These are phyloP conservation scores for Hypomecis punctinalis DNA, from an alignment of 2,888 invertebrate genomes.

Conservation along the genomic window DNA sequence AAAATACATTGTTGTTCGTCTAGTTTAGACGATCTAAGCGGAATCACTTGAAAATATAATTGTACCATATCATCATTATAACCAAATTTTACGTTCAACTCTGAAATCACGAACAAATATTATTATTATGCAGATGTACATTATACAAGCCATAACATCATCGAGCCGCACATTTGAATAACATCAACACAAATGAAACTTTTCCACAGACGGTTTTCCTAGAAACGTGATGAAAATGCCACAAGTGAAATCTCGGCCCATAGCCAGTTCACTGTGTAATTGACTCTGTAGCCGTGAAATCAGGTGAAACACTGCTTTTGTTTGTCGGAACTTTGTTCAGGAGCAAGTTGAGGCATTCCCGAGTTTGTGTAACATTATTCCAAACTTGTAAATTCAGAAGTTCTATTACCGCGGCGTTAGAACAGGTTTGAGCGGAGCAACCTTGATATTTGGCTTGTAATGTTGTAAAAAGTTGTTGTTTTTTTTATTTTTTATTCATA, in stretches of 20 bases:
- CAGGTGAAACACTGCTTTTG: slow-evolving; percentile 11
- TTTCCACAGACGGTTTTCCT: not conserved
- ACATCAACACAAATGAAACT: too few relatives aligned
- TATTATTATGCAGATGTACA: too few relatives aligned
- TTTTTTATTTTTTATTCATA: not conserved
- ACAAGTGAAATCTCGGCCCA: not conserved
- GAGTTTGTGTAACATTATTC: slow-evolving; percentile 8
- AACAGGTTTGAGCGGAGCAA: not conserved
- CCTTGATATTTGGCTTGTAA: not conserved
- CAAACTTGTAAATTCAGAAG: not conserved
- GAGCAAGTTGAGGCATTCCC: slow-evolving; percentile 1
- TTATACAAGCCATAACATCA: too few relatives aligned
- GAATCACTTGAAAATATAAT: too few relatives aligned
- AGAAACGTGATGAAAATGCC: not conserved
- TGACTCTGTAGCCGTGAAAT: slow-evolving; percentile 9
- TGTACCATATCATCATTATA: too few relatives aligned
- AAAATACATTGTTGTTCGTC: too few relatives aligned
- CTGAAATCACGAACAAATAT: too few relatives aligned
- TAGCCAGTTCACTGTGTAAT: not conserved
- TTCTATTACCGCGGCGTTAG: not conserved
- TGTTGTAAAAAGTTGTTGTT: not conserved
- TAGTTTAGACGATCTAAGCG: too few relatives aligned
- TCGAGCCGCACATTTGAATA: too few relatives aligned
- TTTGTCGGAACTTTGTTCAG: slow-evolving; percentile 7
- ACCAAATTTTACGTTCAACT: too few relatives aligned